Conservation (phyloP, 2,113 vertebrate genomes). For the Sturnus vulgaris region DNA sequence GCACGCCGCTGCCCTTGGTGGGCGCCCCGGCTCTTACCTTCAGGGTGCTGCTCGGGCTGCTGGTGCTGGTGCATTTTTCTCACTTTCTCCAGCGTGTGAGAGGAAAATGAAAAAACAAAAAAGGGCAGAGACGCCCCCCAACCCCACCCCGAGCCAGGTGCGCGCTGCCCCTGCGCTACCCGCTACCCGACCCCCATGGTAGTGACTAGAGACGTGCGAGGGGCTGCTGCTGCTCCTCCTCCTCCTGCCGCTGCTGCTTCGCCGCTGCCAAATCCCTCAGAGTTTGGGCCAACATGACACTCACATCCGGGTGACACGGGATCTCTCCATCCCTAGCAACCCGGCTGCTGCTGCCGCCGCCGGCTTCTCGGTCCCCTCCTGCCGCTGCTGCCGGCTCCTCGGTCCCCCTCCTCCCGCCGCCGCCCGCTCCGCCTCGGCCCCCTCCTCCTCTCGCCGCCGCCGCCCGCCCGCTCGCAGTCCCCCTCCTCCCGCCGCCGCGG, state of each 20-base stretch:
- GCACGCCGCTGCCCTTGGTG: constrained; percentile 18
- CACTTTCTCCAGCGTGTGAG: constrained; percentile 57
- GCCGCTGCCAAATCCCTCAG: constrained; percentile 57
- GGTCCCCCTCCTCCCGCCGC: not conserved
- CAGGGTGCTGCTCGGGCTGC: constrained; percentile 71
- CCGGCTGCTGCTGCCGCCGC: not conserved
- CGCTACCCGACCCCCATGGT: constrained; percentile 59
- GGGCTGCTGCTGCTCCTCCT: constrained; percentile 21
- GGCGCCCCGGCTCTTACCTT: constrained; percentile 60
- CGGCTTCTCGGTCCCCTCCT: not conserved
- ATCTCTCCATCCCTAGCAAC: constrained; percentile 65
- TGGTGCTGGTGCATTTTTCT: constrained; percentile 76
- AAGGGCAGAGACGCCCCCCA: constrained; percentile 10
- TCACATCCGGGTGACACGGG: constrained; percentile 73
- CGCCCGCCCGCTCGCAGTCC: not conserved
- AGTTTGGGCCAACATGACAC: constrained; percentile 72
- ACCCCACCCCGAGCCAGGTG: constrained; percentile 57
- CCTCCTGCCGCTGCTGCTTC: not conserved
- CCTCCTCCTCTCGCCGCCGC: not conserved
- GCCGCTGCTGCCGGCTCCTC: not conserved
- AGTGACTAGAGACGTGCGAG: constrained; percentile 33
- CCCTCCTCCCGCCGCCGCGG: constrained; percentile 4
- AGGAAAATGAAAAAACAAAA: not conserved
- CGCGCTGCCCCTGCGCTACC: constrained; percentile 37
- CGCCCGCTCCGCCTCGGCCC: not conserved